Conservation (phyloP, 1,140 invertebrate species). For the Panonychus citri region DNA sequence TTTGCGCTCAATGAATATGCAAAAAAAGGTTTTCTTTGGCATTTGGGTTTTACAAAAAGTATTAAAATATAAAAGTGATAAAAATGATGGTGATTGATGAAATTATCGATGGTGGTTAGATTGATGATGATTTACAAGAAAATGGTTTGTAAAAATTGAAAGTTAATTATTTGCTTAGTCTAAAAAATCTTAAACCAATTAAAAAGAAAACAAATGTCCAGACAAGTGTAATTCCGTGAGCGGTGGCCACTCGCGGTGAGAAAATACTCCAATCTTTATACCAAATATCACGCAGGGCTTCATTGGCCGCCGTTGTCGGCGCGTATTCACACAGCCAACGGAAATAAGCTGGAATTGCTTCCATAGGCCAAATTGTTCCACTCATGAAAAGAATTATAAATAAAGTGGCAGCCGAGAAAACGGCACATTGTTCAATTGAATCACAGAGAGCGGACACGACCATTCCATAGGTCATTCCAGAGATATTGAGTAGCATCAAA, state of each 20-base stretch:
- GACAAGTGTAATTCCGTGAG: conserved; percentile 2
- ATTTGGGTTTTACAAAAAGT: too few relatives aligned
- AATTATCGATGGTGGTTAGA: too few relatives aligned
- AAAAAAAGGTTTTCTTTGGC: too few relatives aligned
- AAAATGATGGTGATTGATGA: too few relatives aligned
- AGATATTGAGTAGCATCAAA: background rate
- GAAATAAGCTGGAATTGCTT: conserved; percentile 64
- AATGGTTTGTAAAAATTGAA: too few relatives aligned
- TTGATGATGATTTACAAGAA: too few relatives aligned
- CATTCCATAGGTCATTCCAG: conserved; percentile 3
- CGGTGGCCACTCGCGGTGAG: background rate
- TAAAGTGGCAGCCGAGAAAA: background rate
- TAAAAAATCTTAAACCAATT: conserved; percentile 34
- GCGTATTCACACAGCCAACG: conserved; percentile 55
- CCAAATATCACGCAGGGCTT: conserved; percentile 51
- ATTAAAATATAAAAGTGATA: too few relatives aligned
- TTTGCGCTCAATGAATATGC: too few relatives aligned
- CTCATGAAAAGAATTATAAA: conserved; percentile 35
- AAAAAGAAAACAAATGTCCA: conserved; percentile 38
- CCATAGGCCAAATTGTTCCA: conserved; percentile 69
- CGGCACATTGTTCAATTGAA: background rate
- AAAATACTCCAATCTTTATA: background rate
- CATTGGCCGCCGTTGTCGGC: conserved; percentile 69
- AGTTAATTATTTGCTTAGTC: background rate
- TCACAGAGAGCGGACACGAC: background rate